phyloP scores from a whole-genome alignment of 2,797 vertebrate species.

The Danio choprae region DNA sequence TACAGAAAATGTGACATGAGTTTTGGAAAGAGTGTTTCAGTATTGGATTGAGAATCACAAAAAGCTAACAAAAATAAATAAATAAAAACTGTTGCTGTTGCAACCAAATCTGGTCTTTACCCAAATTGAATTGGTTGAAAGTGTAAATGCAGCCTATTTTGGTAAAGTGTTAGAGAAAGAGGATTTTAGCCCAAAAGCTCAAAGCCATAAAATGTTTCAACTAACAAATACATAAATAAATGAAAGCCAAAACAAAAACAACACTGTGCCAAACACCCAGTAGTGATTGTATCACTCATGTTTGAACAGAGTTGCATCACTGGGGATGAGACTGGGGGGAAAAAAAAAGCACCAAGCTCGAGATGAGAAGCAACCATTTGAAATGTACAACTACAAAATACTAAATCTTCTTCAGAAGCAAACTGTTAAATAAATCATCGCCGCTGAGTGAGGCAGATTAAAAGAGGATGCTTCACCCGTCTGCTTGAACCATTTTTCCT shows the following conservation, averaged over 20 bases:
- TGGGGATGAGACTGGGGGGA: constrained; percentile 14
- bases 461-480: constrained; percentile 36
- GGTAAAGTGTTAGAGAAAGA: constrained; percentile 35
- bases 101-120: background rate
- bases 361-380: constrained; percentile 45
- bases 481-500: constrained; percentile 40
- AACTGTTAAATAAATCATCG: constrained; percentile 51
- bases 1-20: background rate
- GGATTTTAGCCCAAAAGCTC: constrained; percentile 41
- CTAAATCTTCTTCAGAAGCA: constrained; percentile 40
- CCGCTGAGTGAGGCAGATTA: constrained; percentile 47
- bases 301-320: constrained; percentile 35
- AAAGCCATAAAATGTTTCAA: constrained; percentile 44
- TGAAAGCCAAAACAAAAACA: constrained; percentile 41
- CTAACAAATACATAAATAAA: constrained; percentile 59
- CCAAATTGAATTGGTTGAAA: background rate
- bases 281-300: constrained; percentile 20
- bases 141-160: constrained; percentile 35
- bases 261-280: constrained; percentile 27
- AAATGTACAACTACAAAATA: constrained; percentile 46
- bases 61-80: background rate
- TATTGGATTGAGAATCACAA: background rate
- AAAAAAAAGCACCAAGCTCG: constrained; percentile 27
- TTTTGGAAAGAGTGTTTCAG: background rate
- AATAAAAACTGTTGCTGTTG: background rate